Evolutionary conservation across 2,888 invertebrate species (phyloP), one percentile per base, ranked within the genome.

Genomic region (Drosophila neotestacea): DNA sequence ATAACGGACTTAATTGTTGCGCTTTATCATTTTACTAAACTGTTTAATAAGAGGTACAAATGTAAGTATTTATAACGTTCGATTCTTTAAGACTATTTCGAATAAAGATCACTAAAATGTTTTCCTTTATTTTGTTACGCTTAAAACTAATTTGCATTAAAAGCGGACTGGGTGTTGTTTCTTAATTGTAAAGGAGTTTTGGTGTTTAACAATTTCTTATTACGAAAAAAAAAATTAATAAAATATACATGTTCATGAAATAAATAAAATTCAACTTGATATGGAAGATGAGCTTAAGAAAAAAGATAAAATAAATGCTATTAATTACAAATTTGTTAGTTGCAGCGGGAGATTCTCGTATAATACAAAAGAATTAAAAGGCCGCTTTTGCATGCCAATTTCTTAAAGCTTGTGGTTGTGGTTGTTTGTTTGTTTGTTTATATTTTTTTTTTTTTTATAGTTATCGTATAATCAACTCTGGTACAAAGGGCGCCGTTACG

Each of bases 1-100:
- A 76, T 68, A 87, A 66, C 54, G 58, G 63, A 64, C 68, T 64
- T 62, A 73, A 61, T 71, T 74, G 67, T 77, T 79, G 73, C 70
- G 58, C 68, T 69, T 77, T 42, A 44, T 65, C 50, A 41, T 50
- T 56, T 72, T 42, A 30, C 34, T 48, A 41, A 55, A 60, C 48
- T 59, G 50, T 66, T 78, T 51, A 72, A 75, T 65, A 73, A 64
- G 59, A 87, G 85, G 83, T 83, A 87, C 79, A 87, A 73, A 77
- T 85, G 82, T 87, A 67, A 77, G 70, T 16, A 22, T 22, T 2
- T 83, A 66, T 71, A 79, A 76, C 68, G 62, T 70, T 81, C 51
- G 61, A 52, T 66, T 79, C 30, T 36, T 34, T 69, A 52, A 69
- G 62, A 68, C 30, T 56, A 58, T 64, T 72, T 77, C 32, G 51